Evolutionary conservation across 2,113 vertebrate genomes (phyloP).

Genomic region (Sinocyclocheilus anophthalmus): DNA sequence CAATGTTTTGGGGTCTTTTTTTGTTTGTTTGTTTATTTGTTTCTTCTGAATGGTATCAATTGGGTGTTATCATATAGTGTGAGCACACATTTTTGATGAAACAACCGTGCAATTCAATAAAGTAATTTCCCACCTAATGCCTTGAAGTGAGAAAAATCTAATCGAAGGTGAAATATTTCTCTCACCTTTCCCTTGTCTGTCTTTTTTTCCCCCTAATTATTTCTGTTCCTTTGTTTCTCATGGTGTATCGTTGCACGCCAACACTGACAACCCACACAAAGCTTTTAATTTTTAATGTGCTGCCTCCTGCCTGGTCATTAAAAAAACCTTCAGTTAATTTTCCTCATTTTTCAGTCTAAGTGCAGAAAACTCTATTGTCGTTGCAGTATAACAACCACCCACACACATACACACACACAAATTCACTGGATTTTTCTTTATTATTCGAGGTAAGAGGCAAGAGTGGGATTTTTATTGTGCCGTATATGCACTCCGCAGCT

Average conservation of each 20-base stretch:
- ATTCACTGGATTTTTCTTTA: background rate
- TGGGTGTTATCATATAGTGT: background rate
- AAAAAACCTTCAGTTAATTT: slow-evolving; percentile 44
- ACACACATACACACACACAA: slow-evolving; percentile 1
- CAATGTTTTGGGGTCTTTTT: background rate
- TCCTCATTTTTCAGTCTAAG: slow-evolving; percentile 36
- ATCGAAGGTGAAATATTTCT: slow-evolving; percentile 23
- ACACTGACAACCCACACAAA: slow-evolving; percentile 49
- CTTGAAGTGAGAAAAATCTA: slow-evolving; percentile 6
- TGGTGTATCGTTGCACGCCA: background rate
- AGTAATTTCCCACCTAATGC: slow-evolving; percentile 47
- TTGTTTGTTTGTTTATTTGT: background rate
- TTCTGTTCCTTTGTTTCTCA: background rate
- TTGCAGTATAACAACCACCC: slow-evolving; percentile 12
- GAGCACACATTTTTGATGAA: background rate
- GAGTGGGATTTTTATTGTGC: background rate
- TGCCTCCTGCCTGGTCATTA: slow-evolving; percentile 44
- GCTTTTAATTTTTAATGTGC: slow-evolving; percentile 48
- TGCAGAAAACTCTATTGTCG: slow-evolving; percentile 37
- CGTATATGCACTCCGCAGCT: background rate
- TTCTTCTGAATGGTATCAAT: background rate
- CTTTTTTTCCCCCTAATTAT: background rate
- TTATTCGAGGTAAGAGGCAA: slow-evolving; percentile 3
- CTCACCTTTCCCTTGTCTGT: background rate
- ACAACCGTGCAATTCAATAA: slow-evolving; percentile 44